These are phyloP conservation scores for Mugil cephalus DNA, from an alignment of 2,113 vertebrate species.

Conservation along the genomic window DNA sequence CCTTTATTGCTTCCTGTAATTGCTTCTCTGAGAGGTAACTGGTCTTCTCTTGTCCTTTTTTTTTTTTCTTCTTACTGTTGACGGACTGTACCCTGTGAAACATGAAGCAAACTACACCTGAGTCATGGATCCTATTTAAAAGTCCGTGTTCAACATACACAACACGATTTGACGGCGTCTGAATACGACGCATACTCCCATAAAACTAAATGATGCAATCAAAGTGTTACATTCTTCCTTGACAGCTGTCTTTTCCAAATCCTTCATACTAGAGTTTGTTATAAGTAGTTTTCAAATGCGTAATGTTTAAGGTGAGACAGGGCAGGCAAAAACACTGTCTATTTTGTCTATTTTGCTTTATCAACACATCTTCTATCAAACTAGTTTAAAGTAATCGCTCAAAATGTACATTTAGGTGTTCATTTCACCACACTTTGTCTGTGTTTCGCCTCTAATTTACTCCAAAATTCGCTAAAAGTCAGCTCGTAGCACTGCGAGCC, in stretches of 20 bases:
- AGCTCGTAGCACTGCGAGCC: too few relatives aligned
- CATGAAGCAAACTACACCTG: slow-evolving; percentile 42
- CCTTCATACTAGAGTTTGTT: neutral
- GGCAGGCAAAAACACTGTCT: too few relatives aligned
- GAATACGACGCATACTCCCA: neutral
- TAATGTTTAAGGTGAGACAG: too few relatives aligned
- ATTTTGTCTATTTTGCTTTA: too few relatives aligned
- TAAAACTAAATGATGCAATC: slow-evolving; percentile 5
- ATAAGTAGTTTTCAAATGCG: slow-evolving; percentile 5
- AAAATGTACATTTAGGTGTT: too few relatives aligned
- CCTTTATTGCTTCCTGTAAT: slow-evolving; percentile 84
- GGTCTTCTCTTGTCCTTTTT: slow-evolving; percentile 70
- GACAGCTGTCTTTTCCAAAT: slow-evolving; percentile 2
- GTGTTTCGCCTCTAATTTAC: too few relatives aligned
- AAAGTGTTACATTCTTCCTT: neutral
- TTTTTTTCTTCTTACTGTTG: slow-evolving; percentile 58
- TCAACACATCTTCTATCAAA: too few relatives aligned
- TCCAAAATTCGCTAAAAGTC: too few relatives aligned
- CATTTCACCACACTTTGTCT: too few relatives aligned
- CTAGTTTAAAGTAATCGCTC: too few relatives aligned
- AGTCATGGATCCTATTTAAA: slow-evolving; percentile 61
- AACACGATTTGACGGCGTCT: neutral
- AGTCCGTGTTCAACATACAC: slow-evolving; percentile 1
- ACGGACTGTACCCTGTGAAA: slow-evolving; percentile 60
- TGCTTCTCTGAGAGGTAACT: slow-evolving; percentile 81